Evolutionary conservation across 2,797 vertebrate genomes (phyloP).

Genomic region (Anniella stebbinsi): DNA sequence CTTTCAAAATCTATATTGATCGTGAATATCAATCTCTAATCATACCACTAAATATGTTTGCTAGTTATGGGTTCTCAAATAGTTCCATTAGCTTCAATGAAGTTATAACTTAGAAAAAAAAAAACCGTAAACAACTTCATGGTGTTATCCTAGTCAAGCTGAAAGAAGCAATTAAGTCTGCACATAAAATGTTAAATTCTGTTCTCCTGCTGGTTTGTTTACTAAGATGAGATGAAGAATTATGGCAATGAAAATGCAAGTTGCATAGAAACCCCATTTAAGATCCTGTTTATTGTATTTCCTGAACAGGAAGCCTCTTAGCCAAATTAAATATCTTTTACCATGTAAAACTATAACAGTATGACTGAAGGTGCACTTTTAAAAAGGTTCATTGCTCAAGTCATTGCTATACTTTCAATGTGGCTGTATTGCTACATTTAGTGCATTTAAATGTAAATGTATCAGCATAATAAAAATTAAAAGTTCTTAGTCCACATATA

Average conservation of each 20-base stretch:
- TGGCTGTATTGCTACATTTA: background rate
- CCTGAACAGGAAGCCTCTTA: background rate
- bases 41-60: background rate
- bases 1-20: background rate
- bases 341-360: background rate
- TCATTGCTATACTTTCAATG: background rate
- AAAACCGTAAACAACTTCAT: background rate
- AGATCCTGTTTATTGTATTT: slow-evolving; percentile 1
- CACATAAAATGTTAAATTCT: slow-evolving; percentile 9
- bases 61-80: background rate
- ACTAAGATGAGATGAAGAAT: slow-evolving; percentile 1
- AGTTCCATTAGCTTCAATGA: background rate
- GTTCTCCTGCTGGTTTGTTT: slow-evolving; percentile 17
- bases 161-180: slow-evolving; percentile 19
- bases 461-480: background rate
- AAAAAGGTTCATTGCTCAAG: background rate
- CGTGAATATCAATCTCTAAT: background rate
- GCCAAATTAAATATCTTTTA: slow-evolving; percentile 9
- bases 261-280: slow-evolving; percentile 7
- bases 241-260: slow-evolving; percentile 9
- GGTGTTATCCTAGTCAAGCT: background rate
- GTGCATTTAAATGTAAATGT: background rate
- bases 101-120: background rate
- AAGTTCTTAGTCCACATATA: background rate
- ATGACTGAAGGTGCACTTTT: background rate